These are phyloP conservation scores for Dorcus hopei DNA, from an alignment of 2,888 invertebrate species.

Conservation along the genomic window DNA sequence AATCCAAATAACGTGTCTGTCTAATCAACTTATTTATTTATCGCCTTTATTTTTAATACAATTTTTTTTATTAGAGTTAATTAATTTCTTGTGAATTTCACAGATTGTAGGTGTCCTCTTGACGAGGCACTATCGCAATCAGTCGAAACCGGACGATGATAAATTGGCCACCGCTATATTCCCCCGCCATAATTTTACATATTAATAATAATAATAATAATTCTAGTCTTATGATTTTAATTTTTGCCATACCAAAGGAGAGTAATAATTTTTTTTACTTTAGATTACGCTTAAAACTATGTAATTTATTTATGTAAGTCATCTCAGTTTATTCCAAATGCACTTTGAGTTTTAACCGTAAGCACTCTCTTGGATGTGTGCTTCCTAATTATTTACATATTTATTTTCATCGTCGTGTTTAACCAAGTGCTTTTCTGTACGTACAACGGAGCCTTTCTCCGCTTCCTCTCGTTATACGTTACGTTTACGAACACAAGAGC, in stretches of 20 bases:
- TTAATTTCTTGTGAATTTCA: slow-evolving; percentile 13
- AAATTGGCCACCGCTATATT: slow-evolving; percentile 71
- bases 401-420: too few relatives aligned
- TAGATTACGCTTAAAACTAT: slow-evolving; percentile 1
- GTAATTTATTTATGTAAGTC: background rate
- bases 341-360: background rate
- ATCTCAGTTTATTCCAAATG: too few relatives aligned
- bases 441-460: too few relatives aligned
- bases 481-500: too few relatives aligned
- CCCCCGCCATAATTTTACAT: slow-evolving; percentile 53
- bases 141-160: slow-evolving; percentile 66
- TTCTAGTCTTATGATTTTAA: slow-evolving; percentile 21
- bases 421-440: too few relatives aligned
- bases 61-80: slow-evolving; percentile 2
- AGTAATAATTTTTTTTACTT: slow-evolving; percentile 7
- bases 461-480: too few relatives aligned
- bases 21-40: slow-evolving; percentile 7
- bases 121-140: slow-evolving; percentile 77
- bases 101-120: slow-evolving; percentile 81
- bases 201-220: slow-evolving; percentile 43
- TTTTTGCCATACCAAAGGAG: slow-evolving; percentile 34
- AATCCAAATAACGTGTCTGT: background rate
- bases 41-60: slow-evolving; percentile 9
- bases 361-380: background rate
- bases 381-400: too few relatives aligned